phyloP scores from a whole-genome alignment of 2,888 invertebrate species.

The Euphydryas editha region DNA sequence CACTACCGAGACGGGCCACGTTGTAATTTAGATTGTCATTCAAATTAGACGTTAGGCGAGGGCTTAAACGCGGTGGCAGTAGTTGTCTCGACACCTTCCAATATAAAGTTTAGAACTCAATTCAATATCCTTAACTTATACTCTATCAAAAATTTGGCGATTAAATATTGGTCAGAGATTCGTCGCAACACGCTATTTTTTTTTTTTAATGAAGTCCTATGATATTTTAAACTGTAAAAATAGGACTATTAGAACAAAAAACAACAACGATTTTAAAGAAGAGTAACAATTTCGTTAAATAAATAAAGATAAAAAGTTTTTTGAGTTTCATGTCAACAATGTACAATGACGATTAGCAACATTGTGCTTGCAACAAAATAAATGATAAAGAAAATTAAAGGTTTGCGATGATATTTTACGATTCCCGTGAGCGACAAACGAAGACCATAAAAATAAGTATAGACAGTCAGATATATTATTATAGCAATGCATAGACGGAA shows the following conservation, averaged over 20 bases:
- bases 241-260: neutral
- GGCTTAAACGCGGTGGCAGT: slow-evolving; percentile 73
- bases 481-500: slow-evolving; percentile 39
- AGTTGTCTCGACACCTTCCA: slow-evolving; percentile 74
- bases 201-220: too few species aligned
- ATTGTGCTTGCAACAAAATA: slow-evolving; percentile 69
- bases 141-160: too few species aligned
- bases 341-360: slow-evolving; percentile 67
- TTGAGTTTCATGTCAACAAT: slow-evolving; percentile 52
- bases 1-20: slow-evolving; percentile 70
- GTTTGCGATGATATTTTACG: slow-evolving; percentile 78
- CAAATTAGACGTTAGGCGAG: slow-evolving; percentile 64
- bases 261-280: neutral
- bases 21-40: slow-evolving; percentile 80
- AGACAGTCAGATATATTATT: slow-evolving; percentile 52
- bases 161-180: too few species aligned
- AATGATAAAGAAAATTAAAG: slow-evolving; percentile 80
- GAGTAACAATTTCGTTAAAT: neutral
- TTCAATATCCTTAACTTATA: too few species aligned
- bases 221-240: too few species aligned
- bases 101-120: too few species aligned
- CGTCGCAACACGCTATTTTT: too few species aligned
- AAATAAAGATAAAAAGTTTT: slow-evolving; percentile 27
- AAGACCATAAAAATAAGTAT: slow-evolving; percentile 71
- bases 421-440: slow-evolving; percentile 76